Percentiles rank a stretch among this genome's conserved stretches.
These are phyloP conservation scores for Drosophila pandora DNA, from an alignment of 1,140 invertebrate genomes.

Conservation along the genomic window DNA sequence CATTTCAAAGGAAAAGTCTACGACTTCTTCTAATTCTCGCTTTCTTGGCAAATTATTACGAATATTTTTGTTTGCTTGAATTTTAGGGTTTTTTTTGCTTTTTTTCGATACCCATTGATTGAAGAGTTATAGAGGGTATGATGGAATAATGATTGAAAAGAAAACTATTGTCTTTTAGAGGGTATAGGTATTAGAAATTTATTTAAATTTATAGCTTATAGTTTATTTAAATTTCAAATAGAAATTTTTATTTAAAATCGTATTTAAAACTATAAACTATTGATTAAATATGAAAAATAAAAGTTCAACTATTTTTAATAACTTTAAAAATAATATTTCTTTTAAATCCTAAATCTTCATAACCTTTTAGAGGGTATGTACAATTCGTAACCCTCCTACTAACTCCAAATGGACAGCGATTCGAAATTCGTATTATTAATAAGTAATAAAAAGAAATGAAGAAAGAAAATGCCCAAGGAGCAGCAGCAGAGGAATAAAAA, in stretches of 20 bases:
- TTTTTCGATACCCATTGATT: slow-evolving; percentile 12
- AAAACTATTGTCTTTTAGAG: too few species aligned
- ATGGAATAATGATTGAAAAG: not conserved
- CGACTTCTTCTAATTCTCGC: slow-evolving; percentile 38
- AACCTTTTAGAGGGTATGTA: not conserved
- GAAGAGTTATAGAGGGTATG: slow-evolving; percentile 4
- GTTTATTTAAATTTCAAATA: too few species aligned
- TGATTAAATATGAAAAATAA: too few species aligned
- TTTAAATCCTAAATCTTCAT: too few species aligned
- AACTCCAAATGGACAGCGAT: slow-evolving; percentile 33
- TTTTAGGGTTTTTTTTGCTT: not conserved
- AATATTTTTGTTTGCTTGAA: slow-evolving; percentile 13
- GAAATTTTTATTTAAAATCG: too few species aligned
- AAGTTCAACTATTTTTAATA: too few species aligned
- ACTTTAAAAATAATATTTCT: too few species aligned
- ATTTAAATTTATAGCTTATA: too few species aligned
- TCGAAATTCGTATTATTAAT: slow-evolving; percentile 54
- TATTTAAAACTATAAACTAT: too few species aligned
- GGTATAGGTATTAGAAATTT: too few species aligned
- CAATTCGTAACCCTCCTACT: slow-evolving; percentile 24
- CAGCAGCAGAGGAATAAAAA: not conserved
- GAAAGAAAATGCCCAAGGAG: slow-evolving; percentile 38
- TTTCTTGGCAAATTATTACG: slow-evolving; percentile 41
- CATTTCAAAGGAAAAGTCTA: slow-evolving; percentile 53
- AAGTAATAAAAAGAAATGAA: slow-evolving; percentile 50